phyloP scores from a whole-genome alignment of 2,888 invertebrate species.

The Parnassius mnemosyne region DNA sequence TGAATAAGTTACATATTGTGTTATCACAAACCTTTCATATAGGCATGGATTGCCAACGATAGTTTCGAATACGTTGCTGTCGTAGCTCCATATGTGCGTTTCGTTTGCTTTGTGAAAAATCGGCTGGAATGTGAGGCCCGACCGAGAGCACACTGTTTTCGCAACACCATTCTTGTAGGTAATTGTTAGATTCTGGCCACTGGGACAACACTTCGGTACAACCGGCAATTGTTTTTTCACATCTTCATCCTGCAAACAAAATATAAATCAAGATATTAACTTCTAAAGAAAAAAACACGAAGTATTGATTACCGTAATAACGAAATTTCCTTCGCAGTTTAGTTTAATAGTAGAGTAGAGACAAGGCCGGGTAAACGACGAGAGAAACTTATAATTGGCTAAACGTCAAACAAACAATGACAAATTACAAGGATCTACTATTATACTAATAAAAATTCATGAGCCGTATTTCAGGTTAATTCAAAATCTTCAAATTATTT shows the following conservation, averaged over 20 bases:
- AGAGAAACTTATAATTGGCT: conserved; percentile 45
- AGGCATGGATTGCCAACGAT: conserved; percentile 80
- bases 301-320: no score
- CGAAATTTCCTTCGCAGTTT: no score
- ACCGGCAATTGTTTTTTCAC: conserved; percentile 63
- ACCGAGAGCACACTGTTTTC: conserved; percentile 56
- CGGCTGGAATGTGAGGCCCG: conserved; percentile 72
- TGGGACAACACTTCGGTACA: conserved; percentile 77
- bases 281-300: no score
- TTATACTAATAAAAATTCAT: conserved; percentile 65
- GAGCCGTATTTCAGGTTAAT: conserved; percentile 65
- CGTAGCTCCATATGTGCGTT: conserved; percentile 69
- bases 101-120: conserved; percentile 75
- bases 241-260: conserved; percentile 51
- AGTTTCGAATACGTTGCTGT: conserved; percentile 73
- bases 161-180: conserved; percentile 49
- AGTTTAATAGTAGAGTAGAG: no score
- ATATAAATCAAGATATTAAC: conserved; percentile 54
- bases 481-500: conserved; percentile 56
- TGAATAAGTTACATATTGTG: no score
- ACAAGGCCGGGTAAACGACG: background rate
- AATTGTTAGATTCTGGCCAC: conserved; percentile 68
- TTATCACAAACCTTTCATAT: conserved; percentile 68
- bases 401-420: conserved; percentile 64
- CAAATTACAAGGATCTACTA: conserved; percentile 54